phyloP scores from a whole-genome alignment of 2,113 vertebrate genomes.

The Microcebus ravelobensis region DNA sequence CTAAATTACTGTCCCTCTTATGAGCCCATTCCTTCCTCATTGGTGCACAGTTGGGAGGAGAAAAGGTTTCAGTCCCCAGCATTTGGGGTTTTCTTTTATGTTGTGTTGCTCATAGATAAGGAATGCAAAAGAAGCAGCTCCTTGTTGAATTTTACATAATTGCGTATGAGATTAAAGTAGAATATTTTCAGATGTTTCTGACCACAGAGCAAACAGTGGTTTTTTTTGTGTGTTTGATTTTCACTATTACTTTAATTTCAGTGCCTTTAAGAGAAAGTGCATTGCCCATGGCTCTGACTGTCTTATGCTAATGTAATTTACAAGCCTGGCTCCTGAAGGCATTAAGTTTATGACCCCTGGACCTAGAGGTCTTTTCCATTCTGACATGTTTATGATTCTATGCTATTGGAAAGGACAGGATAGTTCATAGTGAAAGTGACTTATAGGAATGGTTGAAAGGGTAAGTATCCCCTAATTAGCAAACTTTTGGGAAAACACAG shows the following conservation, averaged over 20 bases:
- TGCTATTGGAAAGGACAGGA: neutral
- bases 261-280: neutral
- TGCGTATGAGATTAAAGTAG: neutral
- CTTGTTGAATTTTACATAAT: neutral
- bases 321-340: neutral
- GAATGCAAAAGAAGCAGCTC: neutral
- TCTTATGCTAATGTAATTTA: neutral
- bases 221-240: neutral
- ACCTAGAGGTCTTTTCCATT: neutral
- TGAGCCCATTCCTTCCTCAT: neutral
- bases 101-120: neutral
- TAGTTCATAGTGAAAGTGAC: neutral
- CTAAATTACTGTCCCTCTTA: neutral
- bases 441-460: neutral
- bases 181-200: neutral
- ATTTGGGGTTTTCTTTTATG: neutral
- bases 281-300: neutral
- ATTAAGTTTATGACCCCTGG: neutral
- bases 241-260: constrained; percentile 27
- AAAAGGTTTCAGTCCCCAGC: neutral
- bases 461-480: neutral
- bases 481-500: neutral
- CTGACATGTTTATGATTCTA: constrained; percentile 36
- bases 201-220: neutral
- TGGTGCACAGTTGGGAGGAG: neutral